Evolutionary conservation across 2,888 invertebrate genomes (phyloP).

Genomic region (Muschampia plurimacula): DNA sequence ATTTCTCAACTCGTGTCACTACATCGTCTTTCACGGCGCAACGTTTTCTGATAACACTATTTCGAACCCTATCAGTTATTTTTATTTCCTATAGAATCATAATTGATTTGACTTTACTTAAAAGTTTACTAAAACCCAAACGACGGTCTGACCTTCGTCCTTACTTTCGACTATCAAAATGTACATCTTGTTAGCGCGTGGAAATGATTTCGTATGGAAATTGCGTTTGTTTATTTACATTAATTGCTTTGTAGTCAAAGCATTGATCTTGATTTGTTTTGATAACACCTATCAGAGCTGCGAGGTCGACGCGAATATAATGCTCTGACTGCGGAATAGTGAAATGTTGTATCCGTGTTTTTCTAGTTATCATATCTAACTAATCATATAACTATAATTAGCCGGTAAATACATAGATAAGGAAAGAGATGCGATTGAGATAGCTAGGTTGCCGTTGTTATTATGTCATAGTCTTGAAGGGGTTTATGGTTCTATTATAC

Average conservation of each 20-base stretch:
- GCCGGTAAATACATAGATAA: neutral
- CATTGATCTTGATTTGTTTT: constrained; percentile 29
- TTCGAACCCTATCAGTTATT: neutral
- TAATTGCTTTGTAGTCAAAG: constrained; percentile 15
- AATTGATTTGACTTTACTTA: neutral
- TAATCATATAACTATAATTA: constrained; percentile 4
- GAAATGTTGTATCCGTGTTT: constrained; percentile 8
- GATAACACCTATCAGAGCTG: constrained; percentile 19
- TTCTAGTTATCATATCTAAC: neutral
- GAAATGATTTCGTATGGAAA: neutral
- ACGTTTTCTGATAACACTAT: too few relatives aligned
- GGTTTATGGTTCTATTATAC: too few relatives aligned
- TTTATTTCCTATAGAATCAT: neutral
- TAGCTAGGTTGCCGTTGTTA: neutral
- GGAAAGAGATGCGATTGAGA: neutral
- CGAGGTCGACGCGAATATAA: constrained; percentile 7
- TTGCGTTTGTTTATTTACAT: constrained; percentile 7
- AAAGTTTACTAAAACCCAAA: too few relatives aligned
- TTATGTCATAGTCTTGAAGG: neutral
- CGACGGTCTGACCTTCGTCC: neutral
- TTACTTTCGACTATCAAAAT: neutral
- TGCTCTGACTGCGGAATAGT: constrained; percentile 13
- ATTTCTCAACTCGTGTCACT: too few relatives aligned
- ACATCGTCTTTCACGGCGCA: too few relatives aligned
- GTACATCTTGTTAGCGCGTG: neutral